Conservation (phyloP, 2,888 invertebrate species). For the Folsomia manolachei region DNA sequence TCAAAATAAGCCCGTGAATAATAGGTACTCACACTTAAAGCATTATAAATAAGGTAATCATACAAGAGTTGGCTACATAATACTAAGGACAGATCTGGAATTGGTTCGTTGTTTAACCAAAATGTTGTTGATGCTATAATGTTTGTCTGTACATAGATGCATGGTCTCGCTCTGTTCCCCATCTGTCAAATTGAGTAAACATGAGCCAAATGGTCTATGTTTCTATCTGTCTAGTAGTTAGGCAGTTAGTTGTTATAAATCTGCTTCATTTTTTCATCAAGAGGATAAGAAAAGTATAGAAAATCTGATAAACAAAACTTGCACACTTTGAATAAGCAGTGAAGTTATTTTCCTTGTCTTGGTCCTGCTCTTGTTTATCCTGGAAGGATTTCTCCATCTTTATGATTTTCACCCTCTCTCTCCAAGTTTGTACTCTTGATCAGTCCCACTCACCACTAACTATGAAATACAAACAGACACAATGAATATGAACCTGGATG, state of each 20-base stretch:
- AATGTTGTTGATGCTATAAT: slow-evolving; percentile 26
- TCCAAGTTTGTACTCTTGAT: no score
- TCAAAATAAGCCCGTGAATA: no score
- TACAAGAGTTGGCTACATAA: no score
- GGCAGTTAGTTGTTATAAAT: slow-evolving; percentile 2
- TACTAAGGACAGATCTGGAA: slow-evolving; percentile 2
- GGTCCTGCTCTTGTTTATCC: slow-evolving; percentile 14
- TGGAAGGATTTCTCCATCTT: background rate
- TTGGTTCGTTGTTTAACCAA: slow-evolving; percentile 9
- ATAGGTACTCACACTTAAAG: no score
- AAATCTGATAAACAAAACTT: slow-evolving; percentile 51
- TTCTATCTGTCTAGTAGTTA: no score
- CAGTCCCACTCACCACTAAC: no score
- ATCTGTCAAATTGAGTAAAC: slow-evolving; percentile 53
- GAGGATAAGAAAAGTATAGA: slow-evolving; percentile 5
- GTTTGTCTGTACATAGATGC: slow-evolving; percentile 23
- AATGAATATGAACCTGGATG: background rate
- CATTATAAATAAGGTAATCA: no score
- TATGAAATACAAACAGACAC: no score
- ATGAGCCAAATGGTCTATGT: slow-evolving; percentile 52
- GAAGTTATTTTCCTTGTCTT: background rate
- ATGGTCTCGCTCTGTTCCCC: slow-evolving; percentile 48
- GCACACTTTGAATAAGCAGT: slow-evolving; percentile 39
- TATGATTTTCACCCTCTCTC: slow-evolving; percentile 3
- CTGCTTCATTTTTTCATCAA: slow-evolving; percentile 15